Base-by-base conservation (phyloP, 2,888 invertebrate genomes). In the Tanytarsus gracilentus region DNA sequence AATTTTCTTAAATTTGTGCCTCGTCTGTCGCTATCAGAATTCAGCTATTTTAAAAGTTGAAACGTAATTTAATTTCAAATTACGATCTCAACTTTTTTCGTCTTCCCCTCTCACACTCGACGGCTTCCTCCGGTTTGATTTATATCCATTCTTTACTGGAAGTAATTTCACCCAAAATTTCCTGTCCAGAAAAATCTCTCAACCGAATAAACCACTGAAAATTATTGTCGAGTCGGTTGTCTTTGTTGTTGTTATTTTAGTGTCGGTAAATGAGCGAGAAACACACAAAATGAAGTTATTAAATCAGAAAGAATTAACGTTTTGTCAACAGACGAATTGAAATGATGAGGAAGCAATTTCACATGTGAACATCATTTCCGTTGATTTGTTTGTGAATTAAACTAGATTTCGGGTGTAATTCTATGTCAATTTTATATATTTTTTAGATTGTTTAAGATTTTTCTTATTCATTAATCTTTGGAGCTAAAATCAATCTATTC, bases 161-260 rank as follows among this genome's bases (percentile, higher is more conserved):
- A 58, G 58, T 27, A 40, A 58, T 40, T 53, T 39, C 23, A 18
- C 16, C 48, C 48, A 30, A 40, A 58, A 58, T 58, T 58, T 58
- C 58, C 58, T 44, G 58, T 58, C 58, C 58, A 48, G 48, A 25
- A 23, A 39, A 58, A 26, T 44, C 48, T 30, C 21, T 58, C 58
- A 58, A 58, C 58, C 58, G 48, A 48, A 48, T 58, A 58, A 58
- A 58, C 58, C 58, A 39, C 58, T 16, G 21, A 27, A 51, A 27
- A 9, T 51, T 30, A 11, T 48, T 30, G 30, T 26, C 21, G n/a
- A n/a, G 51, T 51, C 50, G 30, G 30, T 51, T 27, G 2, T 18
- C 29, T 21, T 18, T 16, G 21, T 14, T 36, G n/a, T 9, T 21
- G 16, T 40, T 40, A 23, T 44, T 44, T 33, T 44, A 44, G 21